Conservation (phyloP, 1,140 invertebrate species). For the Lepidurus apus region DNA sequence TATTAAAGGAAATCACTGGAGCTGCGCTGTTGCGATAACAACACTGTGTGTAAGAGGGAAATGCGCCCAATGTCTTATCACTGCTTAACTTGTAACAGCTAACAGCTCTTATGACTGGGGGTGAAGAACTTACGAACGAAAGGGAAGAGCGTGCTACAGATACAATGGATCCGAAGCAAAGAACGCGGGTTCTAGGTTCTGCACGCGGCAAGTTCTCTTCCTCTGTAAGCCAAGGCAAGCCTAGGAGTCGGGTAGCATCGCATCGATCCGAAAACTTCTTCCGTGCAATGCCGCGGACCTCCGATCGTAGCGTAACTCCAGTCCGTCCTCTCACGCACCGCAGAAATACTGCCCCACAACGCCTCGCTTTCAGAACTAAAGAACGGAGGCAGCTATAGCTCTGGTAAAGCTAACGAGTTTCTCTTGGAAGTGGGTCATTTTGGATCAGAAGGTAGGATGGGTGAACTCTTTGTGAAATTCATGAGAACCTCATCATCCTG, state of each 20-base stretch:
- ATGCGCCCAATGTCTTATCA: background rate
- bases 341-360: background rate
- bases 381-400: background rate
- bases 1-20: too few relatives aligned
- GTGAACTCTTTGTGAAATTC: too few relatives aligned
- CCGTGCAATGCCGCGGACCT: background rate
- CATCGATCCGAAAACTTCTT: constrained; percentile 8
- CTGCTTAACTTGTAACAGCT: background rate
- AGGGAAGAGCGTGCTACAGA: background rate
- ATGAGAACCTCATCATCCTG: too few relatives aligned
- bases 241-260: background rate
- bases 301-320: background rate
- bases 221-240: background rate
- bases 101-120: background rate
- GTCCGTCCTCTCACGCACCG: background rate
- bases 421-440: too few relatives aligned
- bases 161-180: background rate
- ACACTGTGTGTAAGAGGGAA: too few relatives aligned
- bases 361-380: background rate
- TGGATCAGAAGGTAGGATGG: too few relatives aligned
- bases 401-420: too few relatives aligned
- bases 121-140: background rate
- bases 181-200: background rate
- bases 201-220: background rate
- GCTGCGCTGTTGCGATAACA: too few relatives aligned